phyloP scores from a whole-genome alignment of 1,140 invertebrate genomes.

The Holcopasites calliopsidis region DNA sequence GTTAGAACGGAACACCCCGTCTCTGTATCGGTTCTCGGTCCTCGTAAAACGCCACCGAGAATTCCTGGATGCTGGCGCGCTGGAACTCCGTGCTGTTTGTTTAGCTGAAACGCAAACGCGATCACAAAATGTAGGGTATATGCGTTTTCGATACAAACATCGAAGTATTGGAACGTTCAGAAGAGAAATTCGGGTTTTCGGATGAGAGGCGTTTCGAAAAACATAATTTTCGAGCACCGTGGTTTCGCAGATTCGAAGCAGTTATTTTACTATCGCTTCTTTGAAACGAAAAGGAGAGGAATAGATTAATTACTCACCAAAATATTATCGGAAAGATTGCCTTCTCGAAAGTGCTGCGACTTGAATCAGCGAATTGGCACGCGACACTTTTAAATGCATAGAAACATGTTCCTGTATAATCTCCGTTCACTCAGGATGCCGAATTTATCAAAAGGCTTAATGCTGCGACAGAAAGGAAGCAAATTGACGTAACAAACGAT shows the following conservation, averaged over 20 bases:
- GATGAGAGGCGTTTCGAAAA: not conserved
- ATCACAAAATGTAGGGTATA: not conserved
- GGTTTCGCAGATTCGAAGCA: too few species aligned
- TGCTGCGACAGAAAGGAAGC: not conserved
- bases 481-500: slow-evolving; percentile 34
- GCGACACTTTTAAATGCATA: not conserved
- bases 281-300: too few species aligned
- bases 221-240: not conserved
- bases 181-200: not conserved
- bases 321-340: too few species aligned
- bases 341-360: too few species aligned
- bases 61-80: slow-evolving; percentile 3
- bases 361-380: not conserved
- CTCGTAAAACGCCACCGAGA: slow-evolving; percentile 50
- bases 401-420: not conserved
- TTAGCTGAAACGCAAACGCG: slow-evolving; percentile 23
- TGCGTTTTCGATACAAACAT: not conserved
- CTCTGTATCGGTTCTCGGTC: slow-evolving; percentile 44
- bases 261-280: too few species aligned
- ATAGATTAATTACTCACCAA: too few species aligned
- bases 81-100: slow-evolving; percentile 26
- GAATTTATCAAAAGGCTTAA: slow-evolving; percentile 4
- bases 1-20: slow-evolving; percentile 7
- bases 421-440: not conserved
- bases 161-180: not conserved